phyloP scores from a whole-genome alignment of 2,113 vertebrate genomes.

The Phoxinus phoxinus region DNA sequence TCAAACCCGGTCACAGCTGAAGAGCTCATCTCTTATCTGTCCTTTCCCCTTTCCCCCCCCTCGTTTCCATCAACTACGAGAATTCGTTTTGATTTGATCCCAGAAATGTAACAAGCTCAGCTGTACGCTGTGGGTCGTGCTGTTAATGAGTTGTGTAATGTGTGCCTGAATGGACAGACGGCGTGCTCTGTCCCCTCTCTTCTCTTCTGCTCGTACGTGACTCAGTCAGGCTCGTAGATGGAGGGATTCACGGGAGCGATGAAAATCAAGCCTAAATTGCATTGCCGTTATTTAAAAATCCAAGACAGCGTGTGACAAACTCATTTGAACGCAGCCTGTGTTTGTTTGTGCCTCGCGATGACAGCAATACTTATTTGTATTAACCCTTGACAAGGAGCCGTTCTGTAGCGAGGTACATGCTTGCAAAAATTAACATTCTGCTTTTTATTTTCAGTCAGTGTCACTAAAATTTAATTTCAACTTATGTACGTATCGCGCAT shows the following conservation, averaged over 20 bases:
- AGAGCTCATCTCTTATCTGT: conserved; percentile 14
- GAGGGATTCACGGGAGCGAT: conserved; percentile 28
- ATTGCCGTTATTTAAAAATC: conserved; percentile 44
- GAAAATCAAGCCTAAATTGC: conserved; percentile 37
- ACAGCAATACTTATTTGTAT: neutral
- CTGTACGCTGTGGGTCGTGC: conserved; percentile 4
- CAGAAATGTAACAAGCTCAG: conserved; percentile 20
- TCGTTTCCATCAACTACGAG: neutral
- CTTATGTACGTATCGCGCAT: conserved; percentile 41
- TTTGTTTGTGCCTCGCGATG: conserved; percentile 38
- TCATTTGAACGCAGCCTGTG: conserved; percentile 38
- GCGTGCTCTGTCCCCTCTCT: conserved; percentile 7
- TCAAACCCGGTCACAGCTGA: neutral
- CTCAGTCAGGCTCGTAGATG: conserved; percentile 27
- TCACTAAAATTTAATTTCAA: conserved; percentile 56
- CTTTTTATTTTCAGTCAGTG: conserved; percentile 41
- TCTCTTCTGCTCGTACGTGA: conserved; percentile 21
- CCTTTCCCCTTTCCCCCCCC: neutral
- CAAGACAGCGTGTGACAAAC: conserved; percentile 32
- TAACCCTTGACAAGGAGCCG: neutral
- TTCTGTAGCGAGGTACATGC: neutral
- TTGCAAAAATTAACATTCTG: neutral
- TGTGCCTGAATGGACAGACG: conserved; percentile 16
- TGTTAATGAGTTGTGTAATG: conserved; percentile 36
- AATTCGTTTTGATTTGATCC: conserved; percentile 45